phyloP scores from a whole-genome alignment of 1,140 invertebrate species.

The Dufourea novaeangliae region DNA sequence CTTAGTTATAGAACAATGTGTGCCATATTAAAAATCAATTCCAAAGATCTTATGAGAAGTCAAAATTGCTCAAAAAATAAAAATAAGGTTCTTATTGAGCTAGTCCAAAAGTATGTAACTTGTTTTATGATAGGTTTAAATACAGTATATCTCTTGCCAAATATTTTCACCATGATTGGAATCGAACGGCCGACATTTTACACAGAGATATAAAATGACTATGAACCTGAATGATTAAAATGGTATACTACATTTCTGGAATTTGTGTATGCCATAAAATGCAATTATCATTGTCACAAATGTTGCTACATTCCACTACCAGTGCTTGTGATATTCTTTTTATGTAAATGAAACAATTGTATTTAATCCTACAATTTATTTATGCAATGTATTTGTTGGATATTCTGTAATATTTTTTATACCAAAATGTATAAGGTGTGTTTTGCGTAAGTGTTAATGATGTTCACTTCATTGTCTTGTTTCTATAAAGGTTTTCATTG shows the following conservation, averaged over 20 bases:
- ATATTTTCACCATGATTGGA: constrained; percentile 87
- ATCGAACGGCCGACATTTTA: constrained; percentile 92
- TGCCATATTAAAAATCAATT: constrained; percentile 86
- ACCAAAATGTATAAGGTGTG: neutral
- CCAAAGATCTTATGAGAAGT: constrained; percentile 84
- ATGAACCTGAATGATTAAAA: neutral
- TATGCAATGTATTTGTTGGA: neutral
- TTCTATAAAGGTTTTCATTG: neutral
- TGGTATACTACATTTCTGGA: neutral
- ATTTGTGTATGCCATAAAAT: neutral
- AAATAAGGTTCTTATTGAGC: constrained; percentile 88
- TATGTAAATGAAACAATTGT: constrained; percentile 3
- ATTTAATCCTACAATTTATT: neutral
- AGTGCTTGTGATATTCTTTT: constrained; percentile 35
- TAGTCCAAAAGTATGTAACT: constrained; percentile 90
- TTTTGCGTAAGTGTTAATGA: neutral
- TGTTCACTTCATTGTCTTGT: neutral
- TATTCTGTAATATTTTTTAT: neutral
- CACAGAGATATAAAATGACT: constrained; percentile 87
- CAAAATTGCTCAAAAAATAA: constrained; percentile 85
- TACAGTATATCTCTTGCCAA: constrained; percentile 89
- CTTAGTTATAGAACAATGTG: constrained; percentile 87
- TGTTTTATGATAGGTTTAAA: constrained; percentile 89
- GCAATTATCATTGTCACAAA: neutral
- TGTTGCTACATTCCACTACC: constrained; percentile 25